Evolutionary conservation across 2,797 vertebrate genomes (phyloP), one percentile per base, ranked within the genome.

Genomic region (Lemur catta): DNA sequence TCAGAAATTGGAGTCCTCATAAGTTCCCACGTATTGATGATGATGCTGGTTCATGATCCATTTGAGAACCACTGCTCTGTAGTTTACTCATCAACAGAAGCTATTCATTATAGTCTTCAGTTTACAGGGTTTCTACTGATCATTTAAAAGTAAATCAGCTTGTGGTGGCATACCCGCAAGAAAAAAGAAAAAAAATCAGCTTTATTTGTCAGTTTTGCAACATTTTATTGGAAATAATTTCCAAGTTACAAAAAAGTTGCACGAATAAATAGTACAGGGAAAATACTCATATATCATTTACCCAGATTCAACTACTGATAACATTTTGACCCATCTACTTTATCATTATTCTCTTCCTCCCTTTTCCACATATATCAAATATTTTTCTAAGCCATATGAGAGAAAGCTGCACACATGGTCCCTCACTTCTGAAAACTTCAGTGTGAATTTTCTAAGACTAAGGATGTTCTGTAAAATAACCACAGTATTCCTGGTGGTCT

Each of bases 381-480:
- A 38, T 48, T 93, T 33, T 43, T 30, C 26, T 57, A 90, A 90
- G 48, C 20, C 61, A 30, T 35, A 79, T 50, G 48, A 82, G 57
- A 81, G 13, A 80, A 90, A 90, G 65, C 38, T 28, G 38, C 57
- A 86, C 41, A 50, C 6, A 78, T 30, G 41, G 38, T 50, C 18
- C 43, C 93, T 78, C 12, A 87, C 57, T 76, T 59, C 67, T 89
- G 89, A 81, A 95, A 89, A 69, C 38, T 33, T 92, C 50, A 89
- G 6, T 35, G n/a, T 59, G 17, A 26, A 50, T 52, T 85, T 86
- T 79, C 52, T 87, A 88, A 87, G 78, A 48, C 12, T 59, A 79
- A 75, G n/a, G 33, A 84, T 89, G 15, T 26, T 84, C 28, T 88
- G 46, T 35, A 57, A 89, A 26, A 87, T 65, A 57, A 85, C n/a